These are phyloP conservation scores for Listronotus bonariensis DNA, from an alignment of 1,140 invertebrate species.

Conservation along the genomic window DNA sequence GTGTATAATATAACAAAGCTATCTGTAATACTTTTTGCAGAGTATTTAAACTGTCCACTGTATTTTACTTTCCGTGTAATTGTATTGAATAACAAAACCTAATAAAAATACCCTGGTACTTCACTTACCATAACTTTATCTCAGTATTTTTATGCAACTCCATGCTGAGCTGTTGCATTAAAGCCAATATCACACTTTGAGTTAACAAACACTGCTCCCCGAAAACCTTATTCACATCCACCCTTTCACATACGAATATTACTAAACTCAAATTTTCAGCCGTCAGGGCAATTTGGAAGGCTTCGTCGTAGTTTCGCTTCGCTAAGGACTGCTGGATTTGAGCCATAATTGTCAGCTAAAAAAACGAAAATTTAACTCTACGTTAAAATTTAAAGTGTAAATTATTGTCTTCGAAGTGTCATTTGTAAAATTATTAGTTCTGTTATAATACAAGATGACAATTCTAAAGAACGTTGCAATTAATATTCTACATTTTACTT, in stretches of 20 bases:
- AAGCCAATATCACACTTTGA: constrained; percentile 85
- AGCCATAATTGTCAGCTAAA: constrained; percentile 60
- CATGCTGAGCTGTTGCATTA: constrained; percentile 90
- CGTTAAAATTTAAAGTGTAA: too few relatives aligned
- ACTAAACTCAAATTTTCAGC: constrained; percentile 85
- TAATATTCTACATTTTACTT: too few relatives aligned
- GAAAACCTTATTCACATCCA: constrained; percentile 79
- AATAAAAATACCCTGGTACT: not conserved
- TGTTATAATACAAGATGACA: too few relatives aligned
- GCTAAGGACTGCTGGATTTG: constrained; percentile 75
- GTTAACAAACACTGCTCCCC: constrained; percentile 69
- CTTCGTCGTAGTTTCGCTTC: constrained; percentile 78
- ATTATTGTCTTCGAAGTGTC: too few relatives aligned
- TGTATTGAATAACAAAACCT: too few relatives aligned
- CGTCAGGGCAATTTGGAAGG: constrained; percentile 87
- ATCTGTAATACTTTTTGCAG: too few relatives aligned
- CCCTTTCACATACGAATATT: constrained; percentile 80
- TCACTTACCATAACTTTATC: constrained; percentile 79
- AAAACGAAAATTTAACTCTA: constrained; percentile 1
- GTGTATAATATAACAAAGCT: too few relatives aligned
- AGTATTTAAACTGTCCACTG: too few relatives aligned
- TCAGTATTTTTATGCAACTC: constrained; percentile 85
- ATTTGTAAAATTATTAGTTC: too few relatives aligned
- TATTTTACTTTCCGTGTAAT: too few relatives aligned
- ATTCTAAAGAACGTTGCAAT: too few relatives aligned